Conservation (phyloP, 2,888 invertebrate species). For the Iselma pallidipennis region DNA sequence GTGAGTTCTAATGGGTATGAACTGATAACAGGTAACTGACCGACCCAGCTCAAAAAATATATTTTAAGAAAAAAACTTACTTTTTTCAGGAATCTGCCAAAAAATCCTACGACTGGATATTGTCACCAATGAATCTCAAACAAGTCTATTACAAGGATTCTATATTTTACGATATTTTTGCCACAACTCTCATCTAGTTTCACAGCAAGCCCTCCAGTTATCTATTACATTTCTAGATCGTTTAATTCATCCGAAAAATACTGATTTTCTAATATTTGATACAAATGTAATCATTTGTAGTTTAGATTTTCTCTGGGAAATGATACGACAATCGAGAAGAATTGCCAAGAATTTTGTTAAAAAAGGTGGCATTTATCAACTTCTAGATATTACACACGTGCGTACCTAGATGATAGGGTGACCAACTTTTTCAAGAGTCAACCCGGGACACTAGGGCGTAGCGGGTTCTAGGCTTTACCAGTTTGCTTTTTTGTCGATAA, state of each 20-base stretch:
- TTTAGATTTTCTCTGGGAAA: constrained; percentile 55
- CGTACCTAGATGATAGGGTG: too few species aligned
- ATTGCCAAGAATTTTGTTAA: constrained; percentile 48
- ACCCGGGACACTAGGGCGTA: too few species aligned
- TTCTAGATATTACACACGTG: constrained; percentile 54
- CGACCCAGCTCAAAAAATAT: too few species aligned
- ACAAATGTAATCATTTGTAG: constrained; percentile 47
- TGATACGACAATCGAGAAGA: constrained; percentile 40
- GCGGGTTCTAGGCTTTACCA: too few species aligned
- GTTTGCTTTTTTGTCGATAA: background rate
- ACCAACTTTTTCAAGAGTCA: too few species aligned
- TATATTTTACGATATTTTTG: constrained; percentile 10
- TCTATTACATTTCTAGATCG: constrained; percentile 7
- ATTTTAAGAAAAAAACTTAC: background rate
- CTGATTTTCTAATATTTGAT: constrained; percentile 10
- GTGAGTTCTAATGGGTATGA: background rate
- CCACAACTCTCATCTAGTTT: background rate
- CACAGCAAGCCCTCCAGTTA: background rate
- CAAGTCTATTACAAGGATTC: constrained; percentile 3
- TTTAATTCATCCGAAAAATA: constrained; percentile 4
- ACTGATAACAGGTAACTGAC: background rate
- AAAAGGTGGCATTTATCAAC: constrained; percentile 44
- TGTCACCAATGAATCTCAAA: constrained; percentile 5
- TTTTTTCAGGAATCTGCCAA: constrained; percentile 3
- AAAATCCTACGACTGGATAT: constrained; percentile 4